Evolutionary conservation across 2,888 invertebrate species (phyloP), one percentile per base, ranked within the genome.

Genomic region (Hirtodrosophila confusa): DNA sequence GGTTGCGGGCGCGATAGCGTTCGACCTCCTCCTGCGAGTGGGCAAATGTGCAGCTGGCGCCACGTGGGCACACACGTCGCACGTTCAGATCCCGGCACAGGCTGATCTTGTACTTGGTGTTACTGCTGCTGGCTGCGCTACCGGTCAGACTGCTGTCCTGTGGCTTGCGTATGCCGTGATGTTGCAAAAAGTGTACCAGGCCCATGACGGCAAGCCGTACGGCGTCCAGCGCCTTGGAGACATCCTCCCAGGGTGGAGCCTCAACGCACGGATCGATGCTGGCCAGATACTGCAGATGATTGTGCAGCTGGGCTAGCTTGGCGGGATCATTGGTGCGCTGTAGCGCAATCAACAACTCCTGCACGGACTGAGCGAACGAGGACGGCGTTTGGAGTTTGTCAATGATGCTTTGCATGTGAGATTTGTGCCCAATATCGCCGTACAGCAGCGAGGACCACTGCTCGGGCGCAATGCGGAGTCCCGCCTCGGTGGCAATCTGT

Each of bases 401-500:
- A 84, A 95, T 95, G 78, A 96, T 95, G 88, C 94, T 94, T 92
- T 99, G 99, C 99, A 99, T 99, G 90, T 99, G 98, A 7, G 98
- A 97, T 90, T 99, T 99, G 90, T 99, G 99, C 4, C 95, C 94
- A 0, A 96, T 95, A 90, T 99, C 99, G 0, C 99, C 99, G 89
- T 99, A 99, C 0, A 99, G 92, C 45, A 99, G 92, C 0, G 98
- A 97, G 2, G 98, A 98, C 99, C 99, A 99, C 90, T 99, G 99
- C 90, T 99, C 99, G 0, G 99, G 99, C 0, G 98, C 98, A 69
- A 99, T 99, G 62, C 99, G 93, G 24, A 99, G 93, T 0, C 99
- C 99, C 1, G 99, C 98, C 92, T 99, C 99, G 0, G 97, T 97
- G 0, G 99, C 99, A 69, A 99, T 99, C 92, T 98, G 98, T 4